Percentiles rank a stretch among this genome's conserved stretches.
phyloP scores from a whole-genome alignment of 2,888 invertebrate species.

The Muschampia plurimacula region DNA sequence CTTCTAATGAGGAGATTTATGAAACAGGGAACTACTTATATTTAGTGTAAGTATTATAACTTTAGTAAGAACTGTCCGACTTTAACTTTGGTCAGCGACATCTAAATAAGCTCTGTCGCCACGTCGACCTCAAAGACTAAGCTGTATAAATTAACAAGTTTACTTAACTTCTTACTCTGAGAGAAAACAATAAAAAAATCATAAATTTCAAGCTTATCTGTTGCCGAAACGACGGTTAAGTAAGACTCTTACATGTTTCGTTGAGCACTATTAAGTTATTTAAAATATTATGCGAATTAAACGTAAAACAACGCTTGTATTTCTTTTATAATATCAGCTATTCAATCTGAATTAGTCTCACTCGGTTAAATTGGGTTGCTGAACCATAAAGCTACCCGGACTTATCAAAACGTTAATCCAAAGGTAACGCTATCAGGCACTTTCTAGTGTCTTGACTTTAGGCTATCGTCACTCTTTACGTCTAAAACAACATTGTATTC shows the following conservation, averaged over 20 bases:
- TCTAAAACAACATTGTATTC: too few species aligned
- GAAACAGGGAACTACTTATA: background rate
- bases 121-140: slow-evolving; percentile 22
- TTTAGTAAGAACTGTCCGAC: background rate
- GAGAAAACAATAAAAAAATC: slow-evolving; percentile 34
- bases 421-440: too few species aligned
- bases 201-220: slow-evolving; percentile 41
- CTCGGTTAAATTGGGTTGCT: background rate
- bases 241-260: slow-evolving; percentile 13
- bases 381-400: too few species aligned
- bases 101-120: slow-evolving; percentile 20
- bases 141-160: slow-evolving; percentile 20
- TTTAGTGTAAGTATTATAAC: background rate
- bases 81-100: background rate
- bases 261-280: slow-evolving; percentile 15
- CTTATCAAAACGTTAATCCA: too few species aligned
- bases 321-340: too few species aligned
- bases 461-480: too few species aligned
- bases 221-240: slow-evolving; percentile 16
- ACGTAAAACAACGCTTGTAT: too few species aligned
- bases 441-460: too few species aligned
- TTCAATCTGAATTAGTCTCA: background rate
- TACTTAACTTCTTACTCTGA: slow-evolving; percentile 16
- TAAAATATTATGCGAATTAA: background rate
- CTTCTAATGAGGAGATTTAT: background rate